Conservation (phyloP, 2,797 vertebrate species). For the Hydrophis major region DNA sequence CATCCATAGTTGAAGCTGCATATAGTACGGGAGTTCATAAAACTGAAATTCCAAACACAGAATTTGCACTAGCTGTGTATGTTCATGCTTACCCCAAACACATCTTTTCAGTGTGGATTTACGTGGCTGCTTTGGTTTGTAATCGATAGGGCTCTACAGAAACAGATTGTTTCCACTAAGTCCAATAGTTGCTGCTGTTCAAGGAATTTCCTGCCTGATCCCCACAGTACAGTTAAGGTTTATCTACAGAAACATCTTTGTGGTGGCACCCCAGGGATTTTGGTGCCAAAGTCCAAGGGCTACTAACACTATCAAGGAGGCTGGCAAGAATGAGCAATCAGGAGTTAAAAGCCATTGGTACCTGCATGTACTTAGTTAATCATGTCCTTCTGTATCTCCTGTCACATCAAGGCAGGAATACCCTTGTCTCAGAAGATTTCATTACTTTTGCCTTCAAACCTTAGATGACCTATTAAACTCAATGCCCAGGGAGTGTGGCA, state of each 20-base stretch:
- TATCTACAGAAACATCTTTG: background rate
- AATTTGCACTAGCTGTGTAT: conserved; percentile 93
- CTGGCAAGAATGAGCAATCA: background rate
- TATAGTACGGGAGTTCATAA: conserved; percentile 92
- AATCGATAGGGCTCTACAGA: conserved; percentile 55
- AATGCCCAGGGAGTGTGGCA: background rate
- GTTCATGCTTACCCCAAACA: conserved; percentile 91
- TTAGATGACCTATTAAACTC: background rate
- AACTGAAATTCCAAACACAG: conserved; percentile 80
- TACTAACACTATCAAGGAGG: background rate
- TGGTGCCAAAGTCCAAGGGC: background rate
- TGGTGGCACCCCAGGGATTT: background rate
- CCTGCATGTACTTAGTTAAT: background rate
- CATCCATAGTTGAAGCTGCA: conserved; percentile 86
- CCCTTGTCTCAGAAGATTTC: background rate
- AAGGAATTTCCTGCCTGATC: background rate
- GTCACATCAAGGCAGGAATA: background rate
- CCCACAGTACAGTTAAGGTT: background rate
- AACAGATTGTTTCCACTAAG: background rate
- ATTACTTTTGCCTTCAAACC: background rate
- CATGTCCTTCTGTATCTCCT: background rate
- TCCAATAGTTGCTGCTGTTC: background rate
- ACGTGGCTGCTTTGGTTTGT: conserved; percentile 88
- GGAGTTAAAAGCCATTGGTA: background rate
- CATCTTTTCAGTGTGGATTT: conserved; percentile 92